phyloP scores from a whole-genome alignment of 1,140 invertebrate species.

The Zaprionus taronus region DNA sequence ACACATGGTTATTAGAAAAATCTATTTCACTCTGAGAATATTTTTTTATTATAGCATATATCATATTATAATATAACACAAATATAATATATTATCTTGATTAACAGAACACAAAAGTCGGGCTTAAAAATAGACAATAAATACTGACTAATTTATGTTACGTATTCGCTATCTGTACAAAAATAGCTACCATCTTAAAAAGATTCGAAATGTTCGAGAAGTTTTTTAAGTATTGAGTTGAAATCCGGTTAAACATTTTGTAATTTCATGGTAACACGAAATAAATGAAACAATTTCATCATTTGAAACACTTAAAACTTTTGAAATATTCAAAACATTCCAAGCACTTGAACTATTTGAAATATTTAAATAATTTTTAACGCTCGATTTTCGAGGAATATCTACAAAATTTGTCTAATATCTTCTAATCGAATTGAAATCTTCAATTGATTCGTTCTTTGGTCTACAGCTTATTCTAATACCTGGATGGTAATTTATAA shows the following conservation, averaged over 20 bases:
- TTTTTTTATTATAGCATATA: slow-evolving; percentile 4
- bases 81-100: slow-evolving; percentile 10
- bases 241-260: neutral
- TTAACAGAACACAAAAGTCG: slow-evolving; percentile 2
- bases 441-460: slow-evolving; percentile 37
- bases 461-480: slow-evolving; percentile 36
- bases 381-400: neutral
- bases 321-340: slow-evolving; percentile 8
- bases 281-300: neutral
- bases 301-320: slow-evolving; percentile 9
- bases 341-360: neutral
- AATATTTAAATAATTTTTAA: neutral
- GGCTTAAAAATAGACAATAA: slow-evolving; percentile 17
- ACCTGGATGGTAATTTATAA: slow-evolving; percentile 20
- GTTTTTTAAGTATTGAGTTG: neutral
- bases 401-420: slow-evolving; percentile 6
- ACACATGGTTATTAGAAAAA: neutral
- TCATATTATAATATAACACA: slow-evolving; percentile 13
- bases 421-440: neutral
- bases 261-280: neutral
- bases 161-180: slow-evolving; percentile 20
- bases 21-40: neutral
- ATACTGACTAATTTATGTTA: slow-evolving; percentile 12
- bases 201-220: neutral
- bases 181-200: slow-evolving; percentile 28